Conservation (phyloP, 1,140 invertebrate species). For the Drosophila baimaii region DNA sequence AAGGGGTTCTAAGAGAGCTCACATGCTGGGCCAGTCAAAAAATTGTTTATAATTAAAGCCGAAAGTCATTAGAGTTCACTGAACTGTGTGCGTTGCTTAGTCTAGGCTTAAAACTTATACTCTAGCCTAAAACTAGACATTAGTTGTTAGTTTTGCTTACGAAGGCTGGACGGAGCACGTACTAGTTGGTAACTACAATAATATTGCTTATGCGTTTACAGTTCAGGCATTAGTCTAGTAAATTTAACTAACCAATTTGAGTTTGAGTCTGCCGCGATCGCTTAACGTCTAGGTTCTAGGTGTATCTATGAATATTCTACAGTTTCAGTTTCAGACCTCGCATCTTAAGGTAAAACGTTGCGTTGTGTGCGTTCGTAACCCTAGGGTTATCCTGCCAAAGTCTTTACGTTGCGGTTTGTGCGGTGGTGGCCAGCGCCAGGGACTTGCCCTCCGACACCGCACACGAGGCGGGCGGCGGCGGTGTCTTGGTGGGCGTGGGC, state of each 20-base stretch:
- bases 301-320: conserved; percentile 40
- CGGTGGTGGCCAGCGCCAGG: conserved; percentile 54
- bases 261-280: conserved; percentile 31
- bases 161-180: conserved; percentile 71
- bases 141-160: conserved; percentile 6
- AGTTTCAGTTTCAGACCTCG: conserved; percentile 38
- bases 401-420: conserved; percentile 77
- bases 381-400: conserved; percentile 32
- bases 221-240: conserved; percentile 19
- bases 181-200: conserved; percentile 17
- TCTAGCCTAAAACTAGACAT: conserved; percentile 6
- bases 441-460: conserved; percentile 58
- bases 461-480: conserved; percentile 30
- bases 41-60: conserved; percentile 46
- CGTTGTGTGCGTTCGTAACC: conserved; percentile 35
- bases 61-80: conserved; percentile 46
- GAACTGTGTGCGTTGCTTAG: conserved; percentile 25
- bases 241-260: conserved; percentile 48
- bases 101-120: conserved; percentile 1
- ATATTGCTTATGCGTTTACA: conserved; percentile 49
- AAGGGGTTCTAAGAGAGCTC: conserved; percentile 2
- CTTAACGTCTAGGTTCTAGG: conserved; percentile 14
- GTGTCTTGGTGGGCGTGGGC: conserved; percentile 50
- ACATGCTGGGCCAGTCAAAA: conserved; percentile 18
- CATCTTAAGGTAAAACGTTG: conserved; percentile 27